Evolutionary conservation across 2,113 vertebrate species (phyloP).

Genomic region (Uropsilus gracilis): DNA sequence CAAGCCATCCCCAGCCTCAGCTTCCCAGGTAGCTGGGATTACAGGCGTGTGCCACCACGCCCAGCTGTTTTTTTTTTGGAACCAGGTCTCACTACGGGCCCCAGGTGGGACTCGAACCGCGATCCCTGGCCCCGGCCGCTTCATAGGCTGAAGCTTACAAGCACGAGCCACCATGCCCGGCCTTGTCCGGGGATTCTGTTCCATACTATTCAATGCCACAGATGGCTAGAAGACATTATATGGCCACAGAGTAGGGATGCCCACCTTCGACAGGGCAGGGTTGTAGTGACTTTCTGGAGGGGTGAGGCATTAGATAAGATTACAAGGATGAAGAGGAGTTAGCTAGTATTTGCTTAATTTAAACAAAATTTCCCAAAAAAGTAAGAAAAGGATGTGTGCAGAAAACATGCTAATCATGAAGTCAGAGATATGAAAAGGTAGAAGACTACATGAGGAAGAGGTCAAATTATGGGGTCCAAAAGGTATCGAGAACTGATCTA

Average conservation of each 20-base stretch:
- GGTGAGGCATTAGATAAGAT: not conserved
- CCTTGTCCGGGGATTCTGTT: too few species aligned
- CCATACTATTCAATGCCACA: not conserved
- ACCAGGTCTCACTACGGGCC: too few species aligned
- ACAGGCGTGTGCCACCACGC: too few species aligned
- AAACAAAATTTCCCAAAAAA: not conserved
- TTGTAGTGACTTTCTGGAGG: not conserved
- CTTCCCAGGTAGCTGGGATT: too few species aligned
- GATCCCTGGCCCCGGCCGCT: too few species aligned
- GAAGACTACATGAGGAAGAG: not conserved
- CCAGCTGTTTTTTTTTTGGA: too few species aligned
- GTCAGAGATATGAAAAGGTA: not conserved
- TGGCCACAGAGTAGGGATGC: accelerated
- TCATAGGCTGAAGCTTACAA: too few species aligned
- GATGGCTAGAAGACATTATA: not conserved
- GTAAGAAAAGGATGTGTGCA: not conserved
- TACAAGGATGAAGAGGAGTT: not conserved
- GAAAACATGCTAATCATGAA: not conserved
- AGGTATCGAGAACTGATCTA: not conserved
- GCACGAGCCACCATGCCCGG: too few species aligned
- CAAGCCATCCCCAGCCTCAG: too few species aligned
- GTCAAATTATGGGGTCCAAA: not conserved
- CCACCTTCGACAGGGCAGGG: not conserved
- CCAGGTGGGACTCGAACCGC: too few species aligned
- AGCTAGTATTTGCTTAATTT: not conserved